Conservation (phyloP, 2,797 vertebrate species). For the Anguilla megastoma region DNA sequence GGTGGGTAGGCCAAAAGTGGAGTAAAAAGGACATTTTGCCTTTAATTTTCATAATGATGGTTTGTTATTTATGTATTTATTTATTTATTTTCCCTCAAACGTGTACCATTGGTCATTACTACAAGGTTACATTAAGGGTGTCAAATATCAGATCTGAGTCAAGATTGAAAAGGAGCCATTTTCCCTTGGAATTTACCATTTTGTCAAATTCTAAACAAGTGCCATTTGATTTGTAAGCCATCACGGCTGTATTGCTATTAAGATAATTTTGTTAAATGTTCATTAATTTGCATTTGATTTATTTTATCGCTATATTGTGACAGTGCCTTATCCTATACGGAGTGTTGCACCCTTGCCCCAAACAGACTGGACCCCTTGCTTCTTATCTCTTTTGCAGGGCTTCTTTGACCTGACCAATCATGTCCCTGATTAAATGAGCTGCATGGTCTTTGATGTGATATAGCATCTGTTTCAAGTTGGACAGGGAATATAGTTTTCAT, state of each 20-base stretch:
- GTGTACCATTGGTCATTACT: not conserved
- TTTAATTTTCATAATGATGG: not conserved
- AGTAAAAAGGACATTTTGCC: not conserved
- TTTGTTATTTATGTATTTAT: too few relatives aligned
- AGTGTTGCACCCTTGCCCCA: slow-evolving; percentile 1
- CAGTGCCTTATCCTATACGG: not conserved
- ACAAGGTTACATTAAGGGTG: not conserved
- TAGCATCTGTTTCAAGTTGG: slow-evolving; percentile 62
- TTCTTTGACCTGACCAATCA: slow-evolving; percentile 70
- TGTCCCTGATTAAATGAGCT: slow-evolving; percentile 64
- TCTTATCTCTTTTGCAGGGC: not conserved
- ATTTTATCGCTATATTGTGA: not conserved
- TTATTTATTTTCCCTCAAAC: not conserved
- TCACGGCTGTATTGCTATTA: not conserved
- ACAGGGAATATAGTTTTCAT: slow-evolving; percentile 67
- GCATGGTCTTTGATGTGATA: slow-evolving; percentile 48
- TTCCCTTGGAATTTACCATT: not conserved
- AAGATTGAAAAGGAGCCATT: not conserved
- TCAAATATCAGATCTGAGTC: not conserved
- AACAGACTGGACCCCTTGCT: not conserved
- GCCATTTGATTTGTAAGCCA: not conserved
- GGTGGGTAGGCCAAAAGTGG: not conserved
- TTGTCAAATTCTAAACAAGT: not conserved
- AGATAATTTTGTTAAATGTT: not conserved
- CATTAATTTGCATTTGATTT: too few relatives aligned